Base-by-base conservation (phyloP, 2,113 vertebrate genomes). In the Neogobius melanostomus region DNA sequence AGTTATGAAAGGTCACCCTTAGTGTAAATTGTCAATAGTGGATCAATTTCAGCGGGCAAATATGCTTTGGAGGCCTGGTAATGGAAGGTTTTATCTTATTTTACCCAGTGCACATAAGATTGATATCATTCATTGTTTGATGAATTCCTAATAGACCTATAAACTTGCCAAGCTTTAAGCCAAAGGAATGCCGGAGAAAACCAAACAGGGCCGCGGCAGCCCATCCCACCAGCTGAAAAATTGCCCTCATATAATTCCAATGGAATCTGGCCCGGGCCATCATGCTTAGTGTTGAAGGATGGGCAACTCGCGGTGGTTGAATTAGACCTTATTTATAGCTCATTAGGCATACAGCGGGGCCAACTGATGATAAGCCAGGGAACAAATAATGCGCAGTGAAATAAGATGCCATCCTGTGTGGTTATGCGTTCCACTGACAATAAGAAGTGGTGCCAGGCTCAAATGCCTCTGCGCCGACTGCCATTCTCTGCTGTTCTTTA, bases 91-190 rank as follows among this genome's bases (percentile, higher is more conserved):
- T 91, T 87, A 92, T 92, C 90, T 90, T 85, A 90, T 91, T 91
- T 88, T 84, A 85, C 84, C 87, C 80, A 63, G 66, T 76, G 83
- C 90, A 85, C 87, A 89, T 82, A 71, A 85, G 89, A 90, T 86
- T 89, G 85, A 91, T 92, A 87, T 60, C 75, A 16, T 76, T 91
- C 89, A 90, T 86, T 86, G 86, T 87, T 83, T 89, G 87, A 92
- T 91, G 88, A 90, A 89, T 90, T 88, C 90, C 90, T 91, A 91
- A 93, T 91, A 89, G 90, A 91, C 85, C 90, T 81, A 92, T 93
- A 92, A 89, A 91, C 87, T 90, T 85, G 84, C 84, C 77, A 75
- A 66, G 82, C 84, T 87, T 87, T 85, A 91, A 87, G 78, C 74
- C 81, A 80, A 82, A 83, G 82, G 82, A 88, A 89, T 87, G 85